Conservation (phyloP, 2,113 vertebrate species). For the Merops nubicus region DNA sequence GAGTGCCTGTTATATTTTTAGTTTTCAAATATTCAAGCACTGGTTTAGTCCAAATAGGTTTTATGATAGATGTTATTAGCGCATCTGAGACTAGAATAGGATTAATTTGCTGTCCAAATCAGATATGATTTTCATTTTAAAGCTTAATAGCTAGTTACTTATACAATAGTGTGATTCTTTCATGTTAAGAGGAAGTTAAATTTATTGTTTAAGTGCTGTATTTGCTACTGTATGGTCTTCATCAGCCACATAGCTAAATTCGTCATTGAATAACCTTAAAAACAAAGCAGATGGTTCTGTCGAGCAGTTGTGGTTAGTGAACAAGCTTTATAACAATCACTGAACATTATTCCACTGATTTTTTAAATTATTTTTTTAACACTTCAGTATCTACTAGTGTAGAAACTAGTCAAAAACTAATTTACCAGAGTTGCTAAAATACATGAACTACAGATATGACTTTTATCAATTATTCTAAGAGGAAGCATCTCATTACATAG, state of each 20-base stretch:
- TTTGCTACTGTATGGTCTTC: background rate
- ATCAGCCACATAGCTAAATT: background rate
- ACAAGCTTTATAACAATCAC: background rate
- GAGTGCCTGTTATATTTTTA: conserved; percentile 53
- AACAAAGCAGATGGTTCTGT: background rate
- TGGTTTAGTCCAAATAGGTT: background rate
- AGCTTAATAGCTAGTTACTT: background rate
- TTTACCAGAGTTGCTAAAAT: background rate
- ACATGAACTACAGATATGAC: background rate
- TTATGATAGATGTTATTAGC: background rate
- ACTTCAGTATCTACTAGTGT: background rate
- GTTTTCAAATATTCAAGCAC: background rate
- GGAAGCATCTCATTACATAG: background rate
- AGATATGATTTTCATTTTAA: background rate
- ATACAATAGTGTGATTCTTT: rapidly evolving
- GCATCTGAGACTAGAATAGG: background rate
- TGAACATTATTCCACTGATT: background rate
- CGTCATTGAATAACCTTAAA: background rate
- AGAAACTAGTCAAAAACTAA: background rate
- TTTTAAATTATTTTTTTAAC: background rate
- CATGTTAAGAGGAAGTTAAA: background rate
- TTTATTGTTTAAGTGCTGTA: background rate
- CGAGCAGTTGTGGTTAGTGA: background rate
- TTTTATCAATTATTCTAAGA: background rate
- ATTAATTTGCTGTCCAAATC: background rate